Conservation (phyloP, 1,140 invertebrate genomes). For the Nasonia giraulti region DNA sequence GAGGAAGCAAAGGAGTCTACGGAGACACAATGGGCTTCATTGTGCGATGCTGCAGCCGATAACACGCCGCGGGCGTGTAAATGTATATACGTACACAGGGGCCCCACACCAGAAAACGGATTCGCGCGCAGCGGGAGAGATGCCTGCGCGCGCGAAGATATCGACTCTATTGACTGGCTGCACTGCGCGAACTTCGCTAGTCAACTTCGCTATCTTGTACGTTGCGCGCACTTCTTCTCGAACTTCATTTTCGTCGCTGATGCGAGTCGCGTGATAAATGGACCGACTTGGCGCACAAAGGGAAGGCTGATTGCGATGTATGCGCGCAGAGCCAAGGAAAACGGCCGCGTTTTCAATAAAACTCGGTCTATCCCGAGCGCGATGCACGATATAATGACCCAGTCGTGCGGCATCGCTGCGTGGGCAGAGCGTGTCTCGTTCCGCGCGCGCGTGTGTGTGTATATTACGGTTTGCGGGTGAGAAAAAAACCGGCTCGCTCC, state of each 20-base stretch:
- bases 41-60: slow-evolving; percentile 8
- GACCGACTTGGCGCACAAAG: background rate
- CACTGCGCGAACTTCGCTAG: background rate
- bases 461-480: too few relatives aligned
- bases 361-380: background rate
- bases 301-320: slow-evolving; percentile 19
- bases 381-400: slow-evolving; percentile 14
- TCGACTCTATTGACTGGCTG: background rate
- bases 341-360: slow-evolving; percentile 16
- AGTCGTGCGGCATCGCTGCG: slow-evolving; percentile 14
- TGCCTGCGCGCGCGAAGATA: background rate
- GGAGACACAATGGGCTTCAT: slow-evolving; percentile 16
- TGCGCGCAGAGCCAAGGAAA: background rate
- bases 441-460: background rate
- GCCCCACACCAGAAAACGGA: background rate
- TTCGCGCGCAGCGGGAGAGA: slow-evolving; percentile 20
- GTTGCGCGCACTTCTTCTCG: background rate
- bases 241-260: background rate
- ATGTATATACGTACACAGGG: background rate
- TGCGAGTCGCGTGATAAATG: background rate
- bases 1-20: slow-evolving; percentile 2
- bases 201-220: background rate
- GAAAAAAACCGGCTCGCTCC: slow-evolving; percentile 5
- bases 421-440: background rate
- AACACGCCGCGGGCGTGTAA: background rate